Conservation (phyloP, 2,113 vertebrate species). For the Bombycilla garrulus region DNA sequence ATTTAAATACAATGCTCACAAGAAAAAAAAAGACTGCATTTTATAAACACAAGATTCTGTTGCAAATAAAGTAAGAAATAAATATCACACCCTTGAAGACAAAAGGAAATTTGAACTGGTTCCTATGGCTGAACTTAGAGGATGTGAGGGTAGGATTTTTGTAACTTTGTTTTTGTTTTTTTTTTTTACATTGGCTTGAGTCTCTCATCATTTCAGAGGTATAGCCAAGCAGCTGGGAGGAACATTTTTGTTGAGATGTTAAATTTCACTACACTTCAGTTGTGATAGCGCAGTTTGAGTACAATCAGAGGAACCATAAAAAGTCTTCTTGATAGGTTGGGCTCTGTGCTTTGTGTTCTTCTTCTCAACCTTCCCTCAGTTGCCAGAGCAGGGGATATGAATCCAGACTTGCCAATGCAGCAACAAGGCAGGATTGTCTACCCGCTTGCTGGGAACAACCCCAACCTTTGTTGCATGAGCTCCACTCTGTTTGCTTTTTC, state of each 20-base stretch:
- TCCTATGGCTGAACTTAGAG: slow-evolving; percentile 56
- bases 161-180: slow-evolving; percentile 34
- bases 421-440: slow-evolving; percentile 67
- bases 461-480: slow-evolving; percentile 37
- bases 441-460: slow-evolving; percentile 48
- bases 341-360: slow-evolving; percentile 71
- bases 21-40: slow-evolving; percentile 17
- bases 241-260: slow-evolving; percentile 9
- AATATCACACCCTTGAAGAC: slow-evolving; percentile 57
- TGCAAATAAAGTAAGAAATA: slow-evolving; percentile 64
- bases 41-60: slow-evolving; percentile 52
- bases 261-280: slow-evolving; percentile 38
- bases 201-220: slow-evolving; percentile 48
- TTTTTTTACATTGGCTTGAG: slow-evolving; percentile 54
- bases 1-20: slow-evolving; percentile 53
- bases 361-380: slow-evolving; percentile 68
- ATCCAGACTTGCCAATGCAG: slow-evolving; percentile 46
- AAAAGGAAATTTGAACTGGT: slow-evolving; percentile 54
- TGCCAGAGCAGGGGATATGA: slow-evolving; percentile 28
- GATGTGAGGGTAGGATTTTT: slow-evolving; percentile 51
- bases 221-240: slow-evolving; percentile 62
- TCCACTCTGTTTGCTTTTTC: slow-evolving; percentile 55
- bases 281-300: slow-evolving; percentile 50
- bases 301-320: slow-evolving; percentile 66
- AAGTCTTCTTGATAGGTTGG: slow-evolving; percentile 50